Conservation (phyloP, 2,113 vertebrate genomes). For the Alosa alosa region DNA sequence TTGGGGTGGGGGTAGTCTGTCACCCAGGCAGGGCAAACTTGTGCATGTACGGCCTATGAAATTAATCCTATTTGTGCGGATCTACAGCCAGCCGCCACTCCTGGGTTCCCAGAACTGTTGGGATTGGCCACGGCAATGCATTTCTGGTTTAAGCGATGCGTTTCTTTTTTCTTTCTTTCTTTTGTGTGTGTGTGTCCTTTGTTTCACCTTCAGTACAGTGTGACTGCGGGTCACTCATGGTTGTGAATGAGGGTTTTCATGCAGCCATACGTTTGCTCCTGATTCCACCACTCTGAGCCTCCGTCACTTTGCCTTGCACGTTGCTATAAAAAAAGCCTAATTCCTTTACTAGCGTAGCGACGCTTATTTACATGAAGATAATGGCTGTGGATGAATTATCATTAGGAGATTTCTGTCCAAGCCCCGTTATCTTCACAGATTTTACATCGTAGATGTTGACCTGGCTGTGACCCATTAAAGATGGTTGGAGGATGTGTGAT, state of each 20-base stretch:
- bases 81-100: slow-evolving; percentile 20
- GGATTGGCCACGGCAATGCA: slow-evolving; percentile 14
- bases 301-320: background rate
- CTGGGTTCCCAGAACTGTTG: slow-evolving; percentile 19
- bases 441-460: too few relatives aligned
- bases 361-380: too few relatives aligned
- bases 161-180: background rate
- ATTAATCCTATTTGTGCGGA: slow-evolving; percentile 38
- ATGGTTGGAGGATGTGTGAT: too few relatives aligned
- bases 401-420: too few relatives aligned
- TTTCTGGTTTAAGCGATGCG: background rate
- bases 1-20: background rate
- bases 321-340: background rate
- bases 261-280: background rate
- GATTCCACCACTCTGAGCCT: background rate
- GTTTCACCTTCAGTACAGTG: background rate
- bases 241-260: background rate
- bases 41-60: slow-evolving; percentile 32
- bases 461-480: too few relatives aligned
- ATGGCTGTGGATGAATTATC: too few relatives aligned
- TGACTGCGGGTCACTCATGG: too few relatives aligned
- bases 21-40: background rate
- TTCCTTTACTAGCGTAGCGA: background rate
- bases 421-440: too few relatives aligned
- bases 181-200: background rate